phyloP scores from a whole-genome alignment of 2,888 invertebrate genomes.

The Gari tellinella region DNA sequence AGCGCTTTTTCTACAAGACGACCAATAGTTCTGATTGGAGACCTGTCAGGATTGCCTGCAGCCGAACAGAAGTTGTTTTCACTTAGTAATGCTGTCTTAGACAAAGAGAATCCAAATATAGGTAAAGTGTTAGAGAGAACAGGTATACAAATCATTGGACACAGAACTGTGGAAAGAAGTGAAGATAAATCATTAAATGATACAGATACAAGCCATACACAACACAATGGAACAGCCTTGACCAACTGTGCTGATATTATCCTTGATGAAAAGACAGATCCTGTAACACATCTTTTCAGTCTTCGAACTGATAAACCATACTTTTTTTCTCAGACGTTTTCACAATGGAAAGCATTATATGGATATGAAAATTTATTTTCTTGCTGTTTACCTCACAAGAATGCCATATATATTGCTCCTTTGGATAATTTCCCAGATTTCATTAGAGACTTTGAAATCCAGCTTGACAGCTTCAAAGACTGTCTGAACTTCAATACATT shows the following conservation, averaged over 20 bases:
- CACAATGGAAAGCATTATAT: slow-evolving; percentile 73
- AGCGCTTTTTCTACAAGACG: too few species aligned
- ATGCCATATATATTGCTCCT: slow-evolving; percentile 77
- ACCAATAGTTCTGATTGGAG: slow-evolving; percentile 5
- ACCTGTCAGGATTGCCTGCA: slow-evolving; percentile 55
- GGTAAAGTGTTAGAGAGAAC: slow-evolving; percentile 23
- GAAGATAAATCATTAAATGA: neutral
- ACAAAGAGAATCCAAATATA: slow-evolving; percentile 23
- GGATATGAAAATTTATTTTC: slow-evolving; percentile 64
- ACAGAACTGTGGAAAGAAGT: neutral
- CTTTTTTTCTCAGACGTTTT: slow-evolving; percentile 72
- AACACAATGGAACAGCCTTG: neutral
- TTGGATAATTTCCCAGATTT: slow-evolving; percentile 79
- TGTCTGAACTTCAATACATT: slow-evolving; percentile 67
- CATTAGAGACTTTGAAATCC: slow-evolving; percentile 64
- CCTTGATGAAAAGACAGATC: too few species aligned
- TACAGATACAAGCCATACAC: too few species aligned
- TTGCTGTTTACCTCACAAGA: slow-evolving; percentile 61
- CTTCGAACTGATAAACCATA: slow-evolving; percentile 62
- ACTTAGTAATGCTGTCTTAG: slow-evolving; percentile 48
- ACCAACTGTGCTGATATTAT: neutral
- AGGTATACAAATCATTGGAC: slow-evolving; percentile 12
- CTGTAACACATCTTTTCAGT: slow-evolving; percentile 45
- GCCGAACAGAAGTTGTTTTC: slow-evolving; percentile 60
- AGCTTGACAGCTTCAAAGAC: slow-evolving; percentile 39